phyloP scores from a whole-genome alignment of 2,888 invertebrate species.

The Leptopilina drosophilae region DNA sequence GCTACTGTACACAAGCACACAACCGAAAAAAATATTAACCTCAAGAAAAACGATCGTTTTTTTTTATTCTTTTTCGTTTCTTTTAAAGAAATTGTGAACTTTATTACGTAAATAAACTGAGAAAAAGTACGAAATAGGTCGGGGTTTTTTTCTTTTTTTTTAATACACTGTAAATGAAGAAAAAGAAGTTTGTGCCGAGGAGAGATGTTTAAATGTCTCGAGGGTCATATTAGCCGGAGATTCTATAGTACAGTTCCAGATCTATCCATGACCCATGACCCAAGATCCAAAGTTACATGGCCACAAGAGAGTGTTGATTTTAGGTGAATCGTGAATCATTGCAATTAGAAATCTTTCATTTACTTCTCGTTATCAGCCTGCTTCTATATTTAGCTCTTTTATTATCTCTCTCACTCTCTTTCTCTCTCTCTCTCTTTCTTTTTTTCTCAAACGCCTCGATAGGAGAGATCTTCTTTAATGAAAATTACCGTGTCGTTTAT shows the following conservation, averaged over 20 bases:
- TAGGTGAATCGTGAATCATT: conserved; percentile 26
- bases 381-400: not conserved
- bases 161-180: no score
- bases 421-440: no score
- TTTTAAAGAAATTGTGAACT: no score
- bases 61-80: no score
- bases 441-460: not conserved
- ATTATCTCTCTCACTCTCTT: no score
- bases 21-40: no score
- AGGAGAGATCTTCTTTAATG: not conserved
- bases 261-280: conserved; percentile 37
- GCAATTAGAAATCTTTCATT: conserved; percentile 7
- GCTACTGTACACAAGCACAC: no score
- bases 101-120: no score
- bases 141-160: not conserved
- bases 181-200: not conserved
- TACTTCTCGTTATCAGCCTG: not conserved
- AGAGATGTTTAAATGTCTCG: conserved; percentile 54
- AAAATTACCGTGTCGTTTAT: not conserved
- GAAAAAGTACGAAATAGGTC: conserved; percentile 19
- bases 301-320: conserved; percentile 11
- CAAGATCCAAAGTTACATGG: conserved; percentile 9
- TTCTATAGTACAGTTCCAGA: conserved; percentile 53
- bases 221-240: conserved; percentile 57
- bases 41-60: no score